Percentiles rank a stretch among this genome's conserved stretches.
phyloP scores from a whole-genome alignment of 2,797 vertebrate genomes.

The Enteromius paludinosus region DNA sequence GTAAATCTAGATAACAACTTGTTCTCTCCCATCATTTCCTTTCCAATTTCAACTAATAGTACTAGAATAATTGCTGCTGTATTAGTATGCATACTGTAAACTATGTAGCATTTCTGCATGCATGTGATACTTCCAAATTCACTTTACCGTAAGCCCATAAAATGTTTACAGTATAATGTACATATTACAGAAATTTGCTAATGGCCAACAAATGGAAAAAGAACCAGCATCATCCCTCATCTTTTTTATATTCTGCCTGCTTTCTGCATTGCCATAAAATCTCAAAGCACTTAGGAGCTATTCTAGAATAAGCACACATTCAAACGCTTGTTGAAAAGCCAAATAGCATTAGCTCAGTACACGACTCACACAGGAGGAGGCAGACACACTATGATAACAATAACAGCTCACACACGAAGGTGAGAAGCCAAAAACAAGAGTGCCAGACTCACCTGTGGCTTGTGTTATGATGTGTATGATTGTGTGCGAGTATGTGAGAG shows the following conservation, averaged over 20 bases:
- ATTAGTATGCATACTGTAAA: background rate
- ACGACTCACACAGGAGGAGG: slow-evolving; percentile 44
- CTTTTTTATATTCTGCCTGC: background rate
- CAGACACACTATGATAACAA: slow-evolving; percentile 39
- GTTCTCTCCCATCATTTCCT: background rate
- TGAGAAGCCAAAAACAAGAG: slow-evolving; percentile 39
- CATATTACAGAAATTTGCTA: background rate
- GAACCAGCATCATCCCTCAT: background rate
- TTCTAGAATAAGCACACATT: slow-evolving; percentile 26
- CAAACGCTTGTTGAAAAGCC: slow-evolving; percentile 41
- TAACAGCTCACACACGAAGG: slow-evolving; percentile 47
- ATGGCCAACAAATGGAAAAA: background rate
- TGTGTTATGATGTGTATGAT: slow-evolving; percentile 6
- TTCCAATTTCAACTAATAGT: background rate
- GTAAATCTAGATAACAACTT: slow-evolving; percentile 33
- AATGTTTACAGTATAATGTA: background rate
- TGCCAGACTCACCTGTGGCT: slow-evolving; percentile 42
- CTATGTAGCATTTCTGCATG: background rate
- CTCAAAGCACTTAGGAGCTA: background rate
- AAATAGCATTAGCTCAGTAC: slow-evolving; percentile 46
- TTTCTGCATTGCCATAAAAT: background rate
- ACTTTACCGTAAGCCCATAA: background rate
- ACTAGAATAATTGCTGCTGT: background rate
- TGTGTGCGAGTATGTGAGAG: background rate
- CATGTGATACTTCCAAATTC: background rate